phyloP scores from a whole-genome alignment of 2,113 vertebrate species.

The Nanger granti region DNA sequence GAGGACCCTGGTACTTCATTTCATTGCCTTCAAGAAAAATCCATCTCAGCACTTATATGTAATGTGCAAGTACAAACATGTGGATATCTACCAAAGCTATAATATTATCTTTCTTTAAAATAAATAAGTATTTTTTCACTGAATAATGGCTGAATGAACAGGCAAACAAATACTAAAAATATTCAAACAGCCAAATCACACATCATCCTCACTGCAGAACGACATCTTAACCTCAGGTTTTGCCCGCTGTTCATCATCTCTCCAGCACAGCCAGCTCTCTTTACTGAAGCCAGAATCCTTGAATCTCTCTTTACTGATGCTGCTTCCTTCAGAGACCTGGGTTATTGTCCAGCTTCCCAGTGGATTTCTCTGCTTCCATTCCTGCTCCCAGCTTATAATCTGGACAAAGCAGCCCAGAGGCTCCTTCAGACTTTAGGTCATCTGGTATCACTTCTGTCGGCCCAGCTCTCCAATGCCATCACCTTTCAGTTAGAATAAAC shows the following conservation, averaged over 20 bases:
- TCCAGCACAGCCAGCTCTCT: background rate
- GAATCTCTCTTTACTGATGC: background rate
- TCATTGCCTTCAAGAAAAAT: background rate
- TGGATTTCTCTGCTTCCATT: background rate
- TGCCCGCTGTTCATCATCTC: background rate
- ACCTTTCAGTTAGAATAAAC: background rate
- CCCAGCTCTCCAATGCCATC: background rate
- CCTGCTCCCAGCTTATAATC: background rate
- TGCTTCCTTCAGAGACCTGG: background rate
- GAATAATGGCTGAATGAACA: background rate
- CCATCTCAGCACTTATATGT: background rate
- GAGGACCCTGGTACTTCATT: rapidly evolving
- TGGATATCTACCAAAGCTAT: background rate
- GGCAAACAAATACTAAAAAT: background rate
- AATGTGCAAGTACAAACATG: background rate
- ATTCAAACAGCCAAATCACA: background rate
- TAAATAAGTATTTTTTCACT: background rate
- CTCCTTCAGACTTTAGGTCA: background rate
- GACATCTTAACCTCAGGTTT: background rate
- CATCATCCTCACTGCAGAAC: background rate
- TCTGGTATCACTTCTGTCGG: background rate
- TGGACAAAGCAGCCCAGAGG: background rate
- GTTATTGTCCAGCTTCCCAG: background rate
- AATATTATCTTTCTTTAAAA: background rate
- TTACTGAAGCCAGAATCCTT: background rate